Evolutionary conservation across 2,888 invertebrate species (phyloP).

Genomic region (Drosophila pullipes): DNA sequence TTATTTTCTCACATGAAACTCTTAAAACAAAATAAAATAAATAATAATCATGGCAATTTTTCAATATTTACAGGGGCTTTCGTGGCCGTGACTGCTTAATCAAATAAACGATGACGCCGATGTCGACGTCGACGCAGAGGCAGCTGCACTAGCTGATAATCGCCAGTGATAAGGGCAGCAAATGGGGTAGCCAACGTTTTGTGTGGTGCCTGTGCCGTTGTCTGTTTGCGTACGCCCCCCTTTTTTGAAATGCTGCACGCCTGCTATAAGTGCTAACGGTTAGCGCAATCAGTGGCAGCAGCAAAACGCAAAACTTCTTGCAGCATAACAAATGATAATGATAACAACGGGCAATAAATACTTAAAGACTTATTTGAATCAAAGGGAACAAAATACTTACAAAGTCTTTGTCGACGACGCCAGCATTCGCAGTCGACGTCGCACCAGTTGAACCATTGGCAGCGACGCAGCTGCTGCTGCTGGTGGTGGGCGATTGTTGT

Average conservation of each 20-base stretch:
- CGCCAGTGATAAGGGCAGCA: constrained; percentile 25
- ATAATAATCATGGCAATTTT: not conserved
- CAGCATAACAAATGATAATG: constrained; percentile 42
- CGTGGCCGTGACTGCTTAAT: constrained; percentile 14
- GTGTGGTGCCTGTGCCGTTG: constrained; percentile 6
- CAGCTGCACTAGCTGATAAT: constrained; percentile 34
- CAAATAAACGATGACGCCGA: constrained; percentile 8
- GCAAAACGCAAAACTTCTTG: constrained; percentile 28
- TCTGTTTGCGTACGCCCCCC: constrained; percentile 16
- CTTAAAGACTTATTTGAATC: constrained; percentile 2
- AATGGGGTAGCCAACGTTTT: constrained; percentile 17
- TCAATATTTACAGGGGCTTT: constrained; percentile 22
- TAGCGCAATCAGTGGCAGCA: constrained; percentile 53
- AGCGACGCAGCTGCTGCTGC: constrained; percentile 40
- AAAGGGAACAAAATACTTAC: constrained; percentile 58
- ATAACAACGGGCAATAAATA: constrained; percentile 31
- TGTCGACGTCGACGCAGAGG: constrained; percentile 10
- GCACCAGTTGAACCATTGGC: constrained; percentile 35
- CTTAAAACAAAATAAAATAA: not conserved
- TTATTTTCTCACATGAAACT: not conserved
- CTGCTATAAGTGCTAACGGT: constrained; percentile 49
- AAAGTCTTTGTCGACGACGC: constrained; percentile 69
- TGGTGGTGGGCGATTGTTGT: constrained; percentile 32
- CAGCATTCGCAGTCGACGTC: constrained; percentile 31
- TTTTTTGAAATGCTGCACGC: constrained; percentile 41